Conservation (phyloP, 1,140 invertebrate species). For the Gyrodactylus bullatarudis region DNA sequence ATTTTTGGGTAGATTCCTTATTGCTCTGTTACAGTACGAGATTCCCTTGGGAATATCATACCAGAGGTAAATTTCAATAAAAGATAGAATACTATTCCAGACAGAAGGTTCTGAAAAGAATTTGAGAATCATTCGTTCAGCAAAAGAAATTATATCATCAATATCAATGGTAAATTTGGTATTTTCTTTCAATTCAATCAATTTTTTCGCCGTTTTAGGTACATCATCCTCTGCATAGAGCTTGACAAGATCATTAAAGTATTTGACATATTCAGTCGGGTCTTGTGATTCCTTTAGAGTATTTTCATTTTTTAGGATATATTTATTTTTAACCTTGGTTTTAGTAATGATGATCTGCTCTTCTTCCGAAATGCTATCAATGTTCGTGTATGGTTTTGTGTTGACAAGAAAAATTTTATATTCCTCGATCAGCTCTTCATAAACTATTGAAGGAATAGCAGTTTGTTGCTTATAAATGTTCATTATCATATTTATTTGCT, state of each 20-base stretch:
- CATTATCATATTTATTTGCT: not conserved
- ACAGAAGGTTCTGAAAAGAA: not conserved
- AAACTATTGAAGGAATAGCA: not conserved
- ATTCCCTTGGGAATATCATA: not conserved
- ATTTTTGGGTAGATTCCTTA: not conserved
- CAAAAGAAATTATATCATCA: not conserved
- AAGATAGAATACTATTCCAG: not conserved
- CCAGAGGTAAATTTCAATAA: not conserved
- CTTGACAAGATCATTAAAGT: not conserved
- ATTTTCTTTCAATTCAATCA: not conserved
- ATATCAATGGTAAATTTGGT: not conserved
- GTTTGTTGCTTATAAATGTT: not conserved
- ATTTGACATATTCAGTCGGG: not conserved
- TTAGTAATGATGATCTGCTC: not conserved
- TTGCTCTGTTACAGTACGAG: not conserved
- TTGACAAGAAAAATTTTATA: not conserved
- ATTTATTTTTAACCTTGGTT: not conserved
- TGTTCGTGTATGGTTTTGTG: not conserved
- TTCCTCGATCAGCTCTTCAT: not conserved
- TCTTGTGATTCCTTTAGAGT: not conserved
- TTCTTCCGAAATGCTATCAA: not conserved
- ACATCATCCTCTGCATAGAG: not conserved
- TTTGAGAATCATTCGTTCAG: not conserved
- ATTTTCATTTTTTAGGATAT: not conserved
- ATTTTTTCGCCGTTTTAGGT: not conserved